Conservation (phyloP, 1,140 invertebrate species). For the Hermetia illucens region DNA sequence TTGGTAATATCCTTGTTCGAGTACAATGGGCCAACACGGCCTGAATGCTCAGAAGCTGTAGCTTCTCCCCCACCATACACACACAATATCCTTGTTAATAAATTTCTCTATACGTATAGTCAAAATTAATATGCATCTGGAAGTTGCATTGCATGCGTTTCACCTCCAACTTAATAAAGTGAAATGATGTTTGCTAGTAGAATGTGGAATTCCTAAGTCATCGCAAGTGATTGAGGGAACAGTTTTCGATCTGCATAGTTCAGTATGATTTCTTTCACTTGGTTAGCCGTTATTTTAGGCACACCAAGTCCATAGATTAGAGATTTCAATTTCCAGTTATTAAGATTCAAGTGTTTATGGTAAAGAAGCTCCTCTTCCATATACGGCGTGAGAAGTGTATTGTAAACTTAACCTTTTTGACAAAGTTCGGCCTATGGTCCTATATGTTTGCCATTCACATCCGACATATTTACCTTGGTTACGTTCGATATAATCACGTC, state of each 20-base stretch:
- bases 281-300: conserved; percentile 40
- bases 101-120: neutral
- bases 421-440: conserved; percentile 71
- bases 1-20: too few relatives aligned
- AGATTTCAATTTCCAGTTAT: conserved; percentile 43
- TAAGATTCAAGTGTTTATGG: conserved; percentile 56
- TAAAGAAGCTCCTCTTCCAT: conserved; percentile 60
- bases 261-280: conserved; percentile 32
- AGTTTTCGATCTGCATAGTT: neutral
- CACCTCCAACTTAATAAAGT: too few relatives aligned
- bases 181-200: too few relatives aligned
- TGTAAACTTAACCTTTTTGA: conserved; percentile 48
- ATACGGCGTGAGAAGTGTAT: conserved; percentile 69
- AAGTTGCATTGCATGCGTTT: too few relatives aligned
- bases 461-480: conserved; percentile 57
- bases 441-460: conserved; percentile 74
- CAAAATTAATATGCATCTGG: too few relatives aligned
- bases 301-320: conserved; percentile 36
- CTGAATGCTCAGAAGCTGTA: too few relatives aligned
- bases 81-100: too few relatives aligned
- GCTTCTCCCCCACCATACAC: too few relatives aligned
- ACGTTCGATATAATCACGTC: conserved; percentile 57
- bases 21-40: too few relatives aligned
- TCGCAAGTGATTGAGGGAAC: neutral
- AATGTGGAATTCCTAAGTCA: too few relatives aligned